Evolutionary conservation across 2,888 invertebrate genomes (phyloP), one percentile per base, ranked within the genome.

Genomic region (Agrotis segetum): DNA sequence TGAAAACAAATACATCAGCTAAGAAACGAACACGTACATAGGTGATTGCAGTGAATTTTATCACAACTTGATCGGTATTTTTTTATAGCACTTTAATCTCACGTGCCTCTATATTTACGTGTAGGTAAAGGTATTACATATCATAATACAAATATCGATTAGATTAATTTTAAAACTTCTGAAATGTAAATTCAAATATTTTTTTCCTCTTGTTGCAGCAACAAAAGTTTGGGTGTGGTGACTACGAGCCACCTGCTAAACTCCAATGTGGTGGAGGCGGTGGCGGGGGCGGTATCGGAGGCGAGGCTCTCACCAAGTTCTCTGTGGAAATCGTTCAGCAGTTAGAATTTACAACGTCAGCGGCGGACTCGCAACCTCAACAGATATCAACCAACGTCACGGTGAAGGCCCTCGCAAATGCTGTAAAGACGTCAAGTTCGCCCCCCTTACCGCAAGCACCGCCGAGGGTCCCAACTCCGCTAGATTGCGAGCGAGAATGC

Each of bases 261-360:
- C 94, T 96, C 74, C 95, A 97, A 96, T 92, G 97, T 96, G 90
- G 92, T 47, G 92, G 90, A 67, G 90, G 91, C 71, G 83, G 83
- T 19, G 93, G 93, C 71, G 93, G 93, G 64, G 94, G 93, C 66
- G 94, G 90, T 53, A 96, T 95, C 58, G 92, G 93, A 68, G 96
- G 96, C 83, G 97, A 97, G 85, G 96, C 95, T 29, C 95, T 96
- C 82, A 96, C 96, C 74, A 98, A 98, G 92, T 98, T 99, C 95
- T 98, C 98, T 6, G 98, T 99, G 77, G 98, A 99, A 95, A 99
- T 99, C 87, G 99, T 99, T 29, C 99, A 99, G 92, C 99, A 98
- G 92, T 95, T 98, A 67, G 98, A 99, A 92, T 99, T 99, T 91
- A 98, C 98, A 79, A 98, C 98, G 55, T 98, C 98, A 60, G 98